Conservation (phyloP, 2,888 invertebrate species). For the Aplocera efformata region DNA sequence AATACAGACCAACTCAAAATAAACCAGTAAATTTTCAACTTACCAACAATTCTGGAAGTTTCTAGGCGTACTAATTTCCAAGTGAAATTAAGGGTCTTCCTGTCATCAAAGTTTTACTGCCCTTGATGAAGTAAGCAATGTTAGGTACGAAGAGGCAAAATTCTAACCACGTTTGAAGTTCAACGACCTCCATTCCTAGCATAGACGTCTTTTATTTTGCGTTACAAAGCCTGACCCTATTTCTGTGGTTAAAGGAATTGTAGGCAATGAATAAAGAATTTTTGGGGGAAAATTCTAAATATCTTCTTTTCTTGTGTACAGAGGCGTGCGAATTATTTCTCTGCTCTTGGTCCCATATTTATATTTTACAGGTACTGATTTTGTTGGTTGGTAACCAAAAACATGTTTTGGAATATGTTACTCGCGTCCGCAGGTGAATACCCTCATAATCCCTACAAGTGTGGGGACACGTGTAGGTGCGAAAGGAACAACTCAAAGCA, state of each 20-base stretch:
- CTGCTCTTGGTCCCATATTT: neutral
- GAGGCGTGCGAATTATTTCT: slow-evolving; percentile 24
- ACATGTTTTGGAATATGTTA: too few relatives aligned
- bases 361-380: slow-evolving; percentile 16
- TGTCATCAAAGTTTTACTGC: slow-evolving; percentile 33
- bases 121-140: slow-evolving; percentile 24
- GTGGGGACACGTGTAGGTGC: too few relatives aligned
- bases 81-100: slow-evolving; percentile 28
- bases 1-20: too few relatives aligned
- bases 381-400: neutral
- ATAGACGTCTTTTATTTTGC: slow-evolving; percentile 43
- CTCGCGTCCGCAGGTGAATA: too few relatives aligned
- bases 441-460: too few relatives aligned
- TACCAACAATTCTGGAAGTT: slow-evolving; percentile 19
- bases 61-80: slow-evolving; percentile 27
- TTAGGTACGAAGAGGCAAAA: slow-evolving; percentile 34
- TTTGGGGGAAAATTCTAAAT: slow-evolving; percentile 43
- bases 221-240: slow-evolving; percentile 51
- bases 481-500: too few relatives aligned
- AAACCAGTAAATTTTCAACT: slow-evolving; percentile 6
- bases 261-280: slow-evolving; percentile 43
- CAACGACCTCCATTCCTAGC: slow-evolving; percentile 46
- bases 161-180: slow-evolving; percentile 40
- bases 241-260: slow-evolving; percentile 50
- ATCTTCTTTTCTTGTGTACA: slow-evolving; percentile 30